Conservation (phyloP, 2,888 invertebrate species). For the Acanthacorydalis orientalis region DNA sequence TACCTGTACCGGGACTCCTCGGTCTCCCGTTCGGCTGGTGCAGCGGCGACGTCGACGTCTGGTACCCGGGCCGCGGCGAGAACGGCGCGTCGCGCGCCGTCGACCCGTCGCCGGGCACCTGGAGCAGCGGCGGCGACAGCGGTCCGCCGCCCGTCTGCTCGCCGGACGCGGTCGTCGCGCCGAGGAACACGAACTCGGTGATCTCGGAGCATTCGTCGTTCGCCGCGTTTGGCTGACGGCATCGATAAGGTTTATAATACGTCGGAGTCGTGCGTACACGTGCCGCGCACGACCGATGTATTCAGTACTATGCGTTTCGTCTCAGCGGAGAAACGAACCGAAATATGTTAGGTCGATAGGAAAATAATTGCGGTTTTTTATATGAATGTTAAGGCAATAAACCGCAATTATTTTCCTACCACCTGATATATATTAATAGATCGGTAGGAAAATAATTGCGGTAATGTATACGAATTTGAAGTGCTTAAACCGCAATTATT, state of each 20-base stretch:
- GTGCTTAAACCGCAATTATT: no score
- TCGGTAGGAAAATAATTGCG: no score
- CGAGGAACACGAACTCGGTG: conserved; percentile 30
- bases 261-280: no score
- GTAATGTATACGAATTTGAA: no score
- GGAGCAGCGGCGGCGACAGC: conserved; percentile 31
- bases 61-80: conserved; percentile 20
- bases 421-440: no score
- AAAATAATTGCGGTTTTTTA: no score
- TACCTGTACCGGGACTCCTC: conserved; percentile 28
- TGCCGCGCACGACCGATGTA: no score
- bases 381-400: no score
- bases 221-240: conserved; percentile 32
- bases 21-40: conserved; percentile 25
- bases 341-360: no score
- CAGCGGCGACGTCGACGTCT: conserved; percentile 32
- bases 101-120: conserved; percentile 14
- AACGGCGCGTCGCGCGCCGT: conserved; percentile 17
- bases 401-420: no score
- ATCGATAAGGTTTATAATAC: conserved; percentile 1
- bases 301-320: neutral
- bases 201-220: conserved; percentile 44
- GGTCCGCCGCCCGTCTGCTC: conserved; percentile 26
- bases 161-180: conserved; percentile 30
- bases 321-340: no score